phyloP scores from a whole-genome alignment of 2,888 invertebrate species.

The Drosophila eohydei region DNA sequence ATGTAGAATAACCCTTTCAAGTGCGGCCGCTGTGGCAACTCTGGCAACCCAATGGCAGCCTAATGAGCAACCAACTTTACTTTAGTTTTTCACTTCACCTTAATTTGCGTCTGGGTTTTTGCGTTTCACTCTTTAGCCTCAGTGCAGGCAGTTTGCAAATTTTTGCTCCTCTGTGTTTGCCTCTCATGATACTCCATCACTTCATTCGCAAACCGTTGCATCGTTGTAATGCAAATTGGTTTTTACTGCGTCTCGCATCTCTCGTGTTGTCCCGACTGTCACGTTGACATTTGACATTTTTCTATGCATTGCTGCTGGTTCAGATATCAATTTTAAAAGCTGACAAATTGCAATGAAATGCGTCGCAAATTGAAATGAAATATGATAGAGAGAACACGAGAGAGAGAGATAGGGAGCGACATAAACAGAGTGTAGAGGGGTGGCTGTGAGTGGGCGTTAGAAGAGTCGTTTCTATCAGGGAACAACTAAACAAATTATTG shows the following conservation, averaged over 20 bases:
- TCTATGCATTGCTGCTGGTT: constrained; percentile 36
- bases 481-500: constrained; percentile 46
- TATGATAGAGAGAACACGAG: neutral
- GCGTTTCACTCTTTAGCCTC: constrained; percentile 5
- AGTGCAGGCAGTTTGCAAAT: constrained; percentile 1
- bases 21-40: constrained; percentile 25
- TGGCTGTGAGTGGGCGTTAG: neutral
- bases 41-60: constrained; percentile 30
- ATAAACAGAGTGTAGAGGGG: neutral
- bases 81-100: constrained; percentile 19
- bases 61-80: constrained; percentile 47
- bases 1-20: constrained; percentile 5
- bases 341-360: constrained; percentile 60
- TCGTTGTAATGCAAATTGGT: constrained; percentile 53
- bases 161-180: neutral
- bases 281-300: constrained; percentile 54
- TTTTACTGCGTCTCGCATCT: constrained; percentile 44
- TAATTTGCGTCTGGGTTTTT: constrained; percentile 23
- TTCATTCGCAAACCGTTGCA: constrained; percentile 10
- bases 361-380: constrained; percentile 46
- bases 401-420: neutral
- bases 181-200: neutral
- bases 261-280: constrained; percentile 53
- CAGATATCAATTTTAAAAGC: constrained; percentile 63
- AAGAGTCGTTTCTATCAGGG: constrained; percentile 32